Evolutionary conservation across 2,113 vertebrate genomes (phyloP).

Genomic region (Hippolais icterina): DNA sequence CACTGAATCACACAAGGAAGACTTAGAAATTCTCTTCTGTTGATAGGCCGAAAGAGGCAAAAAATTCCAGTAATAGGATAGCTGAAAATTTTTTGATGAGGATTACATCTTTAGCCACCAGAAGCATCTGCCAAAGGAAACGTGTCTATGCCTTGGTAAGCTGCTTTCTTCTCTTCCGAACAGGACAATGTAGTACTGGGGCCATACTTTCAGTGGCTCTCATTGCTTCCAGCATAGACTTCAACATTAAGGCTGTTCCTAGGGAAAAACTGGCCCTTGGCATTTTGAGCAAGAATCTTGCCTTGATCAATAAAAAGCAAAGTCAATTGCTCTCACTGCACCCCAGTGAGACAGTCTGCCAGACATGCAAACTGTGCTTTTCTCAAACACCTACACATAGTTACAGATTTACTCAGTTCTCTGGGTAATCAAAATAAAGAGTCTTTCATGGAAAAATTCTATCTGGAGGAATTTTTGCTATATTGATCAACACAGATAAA

Average conservation of each 20-base stretch:
- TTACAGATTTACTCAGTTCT: neutral
- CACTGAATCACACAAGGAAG: neutral
- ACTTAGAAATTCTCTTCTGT: neutral
- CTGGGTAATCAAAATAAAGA: neutral
- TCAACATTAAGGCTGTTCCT: neutral
- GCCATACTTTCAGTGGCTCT: neutral
- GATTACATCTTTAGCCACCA: neutral
- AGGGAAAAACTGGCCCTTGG: neutral
- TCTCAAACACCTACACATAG: constrained; percentile 13
- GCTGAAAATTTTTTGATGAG: neutral
- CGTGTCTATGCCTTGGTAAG: neutral
- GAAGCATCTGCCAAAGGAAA: neutral
- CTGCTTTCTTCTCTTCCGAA: neutral
- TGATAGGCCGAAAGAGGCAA: neutral
- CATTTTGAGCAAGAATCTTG: neutral
- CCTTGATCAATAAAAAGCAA: neutral
- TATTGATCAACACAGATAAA: neutral
- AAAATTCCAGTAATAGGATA: neutral
- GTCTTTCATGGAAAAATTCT: neutral
- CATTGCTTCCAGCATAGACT: neutral
- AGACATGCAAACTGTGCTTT: neutral
- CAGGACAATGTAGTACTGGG: neutral
- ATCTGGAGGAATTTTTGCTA: neutral
- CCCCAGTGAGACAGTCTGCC: neutral
- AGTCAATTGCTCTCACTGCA: neutral